A percentile compares a stretch with the other conserved stretches of the same genome.
phyloP scores from a whole-genome alignment of 2,888 invertebrate species.

The Apamea monoglypha region DNA sequence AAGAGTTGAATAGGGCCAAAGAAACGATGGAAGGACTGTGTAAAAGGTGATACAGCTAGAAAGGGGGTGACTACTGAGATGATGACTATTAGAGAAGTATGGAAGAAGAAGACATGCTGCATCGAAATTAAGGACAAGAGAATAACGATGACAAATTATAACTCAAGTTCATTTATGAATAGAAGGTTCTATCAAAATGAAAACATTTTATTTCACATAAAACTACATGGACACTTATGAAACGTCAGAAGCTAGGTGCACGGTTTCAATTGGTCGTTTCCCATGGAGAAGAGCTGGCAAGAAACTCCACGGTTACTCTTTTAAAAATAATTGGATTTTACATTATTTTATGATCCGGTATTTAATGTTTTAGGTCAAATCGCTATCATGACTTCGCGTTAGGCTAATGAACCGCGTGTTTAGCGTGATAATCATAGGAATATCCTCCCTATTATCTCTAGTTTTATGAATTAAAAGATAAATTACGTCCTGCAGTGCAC shows the following conservation, averaged over 20 bases:
- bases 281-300: too few species aligned
- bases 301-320: too few species aligned
- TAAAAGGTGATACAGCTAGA: too few species aligned
- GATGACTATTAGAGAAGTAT: neutral
- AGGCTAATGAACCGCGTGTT: neutral
- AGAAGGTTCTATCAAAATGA: too few species aligned
- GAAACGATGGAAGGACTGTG: neutral
- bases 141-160: neutral
- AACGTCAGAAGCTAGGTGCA: too few species aligned
- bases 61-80: neutral
- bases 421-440: neutral
- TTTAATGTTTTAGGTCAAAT: neutral
- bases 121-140: rapidly evolving
- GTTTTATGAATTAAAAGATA: neutral
- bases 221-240: too few species aligned
- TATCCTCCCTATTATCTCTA: neutral
- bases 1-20: neutral
- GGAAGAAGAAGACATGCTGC: neutral
- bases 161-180: neutral
- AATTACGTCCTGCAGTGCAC: neutral
- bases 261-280: too few species aligned
- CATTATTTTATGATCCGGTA: neutral
- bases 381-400: neutral
- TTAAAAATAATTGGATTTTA: too few species aligned
- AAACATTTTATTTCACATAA: too few species aligned